Evolutionary conservation across 1,140 invertebrate genomes (phyloP).

Genomic region (Drosophila pandora): DNA sequence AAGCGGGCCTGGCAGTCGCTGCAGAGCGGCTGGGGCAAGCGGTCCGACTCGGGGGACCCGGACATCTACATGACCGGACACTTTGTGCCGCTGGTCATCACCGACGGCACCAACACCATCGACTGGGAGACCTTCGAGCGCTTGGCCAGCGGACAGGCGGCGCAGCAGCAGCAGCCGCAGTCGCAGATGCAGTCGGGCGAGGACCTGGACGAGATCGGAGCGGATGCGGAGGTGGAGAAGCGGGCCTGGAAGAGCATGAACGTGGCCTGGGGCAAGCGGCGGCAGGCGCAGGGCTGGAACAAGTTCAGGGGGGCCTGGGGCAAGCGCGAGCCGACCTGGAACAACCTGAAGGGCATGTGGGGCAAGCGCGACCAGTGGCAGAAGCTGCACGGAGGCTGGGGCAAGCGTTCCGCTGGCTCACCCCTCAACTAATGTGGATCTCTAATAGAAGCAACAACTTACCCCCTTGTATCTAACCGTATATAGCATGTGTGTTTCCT

Average conservation of each 20-base stretch:
- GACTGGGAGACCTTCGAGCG: constrained; percentile 74
- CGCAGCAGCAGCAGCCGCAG: constrained; percentile 19
- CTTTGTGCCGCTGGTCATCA: constrained; percentile 74
- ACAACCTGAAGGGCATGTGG: constrained; percentile 90
- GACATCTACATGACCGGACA: constrained; percentile 73
- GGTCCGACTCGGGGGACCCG: constrained; percentile 60
- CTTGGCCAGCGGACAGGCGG: constrained; percentile 45
- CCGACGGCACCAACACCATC: constrained; percentile 71
- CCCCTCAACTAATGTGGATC: constrained; percentile 44
- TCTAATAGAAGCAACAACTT: constrained; percentile 18
- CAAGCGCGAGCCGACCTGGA: constrained; percentile 89
- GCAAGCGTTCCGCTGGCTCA: constrained; percentile 63
- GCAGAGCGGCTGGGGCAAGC: constrained; percentile 87
- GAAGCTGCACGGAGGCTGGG: constrained; percentile 78
- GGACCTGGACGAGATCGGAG: constrained; percentile 43
- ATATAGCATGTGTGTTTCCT: constrained; percentile 45
- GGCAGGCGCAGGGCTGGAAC: constrained; percentile 85
- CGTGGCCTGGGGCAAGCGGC: constrained; percentile 87
- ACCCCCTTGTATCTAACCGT: constrained; percentile 59
- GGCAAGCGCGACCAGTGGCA: constrained; percentile 86
- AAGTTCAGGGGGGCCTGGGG: constrained; percentile 87
- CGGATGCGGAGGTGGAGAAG: constrained; percentile 84
- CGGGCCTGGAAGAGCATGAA: constrained; percentile 87
- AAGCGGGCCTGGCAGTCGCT: constrained; percentile 87
- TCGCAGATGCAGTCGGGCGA: constrained; percentile 43